Conservation (phyloP, 2,113 vertebrate genomes). For the Donacobius atricapilla region DNA sequence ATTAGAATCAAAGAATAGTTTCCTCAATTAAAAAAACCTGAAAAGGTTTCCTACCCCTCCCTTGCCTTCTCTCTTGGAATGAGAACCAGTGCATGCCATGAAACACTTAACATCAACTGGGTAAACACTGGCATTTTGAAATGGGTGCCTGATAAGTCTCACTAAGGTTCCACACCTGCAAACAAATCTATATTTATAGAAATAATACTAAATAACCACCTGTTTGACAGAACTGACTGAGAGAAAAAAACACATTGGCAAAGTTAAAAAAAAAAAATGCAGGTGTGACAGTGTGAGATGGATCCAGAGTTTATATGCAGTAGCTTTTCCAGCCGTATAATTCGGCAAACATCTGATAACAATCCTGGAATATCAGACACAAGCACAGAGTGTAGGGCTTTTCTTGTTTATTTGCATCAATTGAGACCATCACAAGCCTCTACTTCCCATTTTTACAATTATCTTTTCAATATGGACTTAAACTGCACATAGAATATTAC, state of each 20-base stretch:
- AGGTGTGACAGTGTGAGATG: not conserved
- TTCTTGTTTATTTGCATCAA: not conserved
- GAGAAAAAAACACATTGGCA: not conserved
- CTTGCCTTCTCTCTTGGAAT: not conserved
- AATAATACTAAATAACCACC: not conserved
- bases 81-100: not conserved
- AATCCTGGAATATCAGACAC: not conserved
- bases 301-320: not conserved
- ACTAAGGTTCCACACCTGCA: not conserved
- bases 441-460: not conserved
- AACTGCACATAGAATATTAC: not conserved
- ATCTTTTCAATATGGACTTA: not conserved
- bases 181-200: not conserved
- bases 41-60: not conserved
- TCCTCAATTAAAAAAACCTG: not conserved
- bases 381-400: not conserved
- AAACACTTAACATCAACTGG: not conserved
- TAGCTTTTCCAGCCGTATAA: not conserved
- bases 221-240: not conserved
- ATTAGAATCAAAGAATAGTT: not conserved
- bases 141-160: not conserved
- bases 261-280: not conserved
- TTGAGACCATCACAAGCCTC: not conserved
- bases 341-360: not conserved
- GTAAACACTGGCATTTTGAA: not conserved